Base-by-base conservation (phyloP, 2,113 vertebrate genomes). In the Neolamprologus variostigma region DNA sequence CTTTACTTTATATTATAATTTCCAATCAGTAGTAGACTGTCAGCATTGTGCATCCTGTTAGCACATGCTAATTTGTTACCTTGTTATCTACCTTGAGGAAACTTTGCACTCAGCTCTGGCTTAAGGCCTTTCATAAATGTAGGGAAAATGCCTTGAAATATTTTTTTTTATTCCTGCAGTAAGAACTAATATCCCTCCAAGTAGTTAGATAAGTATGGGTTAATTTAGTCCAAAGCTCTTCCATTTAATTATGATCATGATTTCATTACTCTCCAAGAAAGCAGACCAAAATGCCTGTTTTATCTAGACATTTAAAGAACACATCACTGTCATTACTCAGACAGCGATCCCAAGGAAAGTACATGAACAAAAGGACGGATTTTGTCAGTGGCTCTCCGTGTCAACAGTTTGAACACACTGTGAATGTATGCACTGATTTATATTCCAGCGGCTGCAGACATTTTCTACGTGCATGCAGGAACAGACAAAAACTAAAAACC, bases 221-320 rank as follows among this genome's bases (percentile, higher is more conserved):
- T 50, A 12, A 31, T 50, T 50, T 78, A n/a, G 26, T 78, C 17
- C 16, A 50, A 78, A 50, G 19, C 26, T 33, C 45, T 51, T 78
- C 73, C 26, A 17, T 78, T 78, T 78, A 78, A 31, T 78, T 13
- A 7, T 33, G 73, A 78, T 33, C 17, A 6, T 51, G 45, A 51
- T 10, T 33, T 78, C 16, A 31, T 5, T n/a, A n/a, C 45, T 1
- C 26, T 51, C 45, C 45, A n/a, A 8, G 17, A 78, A 51, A 28
- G 9, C 42, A 50, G 42, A 8, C 68, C 23, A 12, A 76, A 78
- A 31, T 31, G 23, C 11, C 42, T 12, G 9, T 31, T 51, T 51
- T 13, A 33, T 45, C 63, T 78, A 86, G 73, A 90, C 57, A 81
- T 92, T 88, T 51, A 8, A 89, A 73, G 84, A 89, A 82, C 14